Conservation (phyloP, 2,113 vertebrate species). For the Sinocyclocheilus grahami region DNA sequence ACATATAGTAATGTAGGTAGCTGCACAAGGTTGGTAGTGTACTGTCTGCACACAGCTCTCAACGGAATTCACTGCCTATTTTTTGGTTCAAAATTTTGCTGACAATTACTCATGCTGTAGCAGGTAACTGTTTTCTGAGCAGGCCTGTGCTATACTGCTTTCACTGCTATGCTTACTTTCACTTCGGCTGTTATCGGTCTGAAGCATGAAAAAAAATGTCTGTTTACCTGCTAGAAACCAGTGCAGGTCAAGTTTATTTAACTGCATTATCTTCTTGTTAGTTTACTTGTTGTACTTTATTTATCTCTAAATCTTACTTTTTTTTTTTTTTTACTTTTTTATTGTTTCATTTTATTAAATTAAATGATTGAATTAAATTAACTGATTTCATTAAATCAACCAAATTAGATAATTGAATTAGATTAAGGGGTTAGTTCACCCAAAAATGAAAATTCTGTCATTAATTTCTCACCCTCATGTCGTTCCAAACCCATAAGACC, state of each 20-base stretch:
- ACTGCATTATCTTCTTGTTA: background rate
- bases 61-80: background rate
- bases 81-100: background rate
- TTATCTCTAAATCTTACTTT: background rate
- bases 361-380: background rate
- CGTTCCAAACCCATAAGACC: too few relatives aligned
- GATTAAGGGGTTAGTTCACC: too few relatives aligned
- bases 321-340: fast-evolving
- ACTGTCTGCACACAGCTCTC: background rate
- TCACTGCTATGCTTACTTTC: background rate
- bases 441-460: too few relatives aligned
- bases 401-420: too few relatives aligned
- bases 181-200: too few relatives aligned
- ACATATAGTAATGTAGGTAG: background rate
- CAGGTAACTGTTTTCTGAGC: too few relatives aligned
- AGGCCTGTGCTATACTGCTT: too few relatives aligned
- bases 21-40: background rate
- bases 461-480: too few relatives aligned
- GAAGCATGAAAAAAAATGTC: background rate
- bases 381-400: too few relatives aligned
- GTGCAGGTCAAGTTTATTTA: background rate
- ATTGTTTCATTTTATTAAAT: background rate
- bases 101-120: too few relatives aligned
- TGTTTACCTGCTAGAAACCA: background rate
- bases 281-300: background rate